Base-by-base conservation (phyloP, 2,113 vertebrate genomes). In the Anolis carolinensis region DNA sequence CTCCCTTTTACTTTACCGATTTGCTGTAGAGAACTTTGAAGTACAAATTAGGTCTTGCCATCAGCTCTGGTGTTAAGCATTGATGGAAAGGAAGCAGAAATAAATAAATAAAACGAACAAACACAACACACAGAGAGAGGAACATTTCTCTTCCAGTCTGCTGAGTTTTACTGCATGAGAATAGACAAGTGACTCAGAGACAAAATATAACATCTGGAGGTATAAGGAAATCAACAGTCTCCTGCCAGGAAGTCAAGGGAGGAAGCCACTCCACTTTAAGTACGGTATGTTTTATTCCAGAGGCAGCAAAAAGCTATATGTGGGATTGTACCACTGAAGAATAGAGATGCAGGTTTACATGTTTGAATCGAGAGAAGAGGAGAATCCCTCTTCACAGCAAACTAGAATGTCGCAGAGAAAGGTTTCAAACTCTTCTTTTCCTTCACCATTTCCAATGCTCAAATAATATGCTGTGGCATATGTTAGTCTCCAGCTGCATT, bases 1-100 rank as follows among this genome's bases (percentile, higher is more conserved):
- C 2, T 44, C 39, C 32, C 18, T 82, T 44, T 67, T 50, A 1
- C 30, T 20, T 70, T 52, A 2, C 72, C 67, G 77, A 76, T 62
- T 81, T 79, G 87, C 90, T 70, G 90, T 79, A 2, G 13, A 85
- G 83, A 10, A 1, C 91, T 92, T 92, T 93, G 92, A 94, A 92
- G 89, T 92, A 90, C 90, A 94, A 92, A 93, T 88, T 67, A 81
- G 88, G 88, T 75, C 71, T 83, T 75, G 30, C 86, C 76, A 73
- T 50, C 87, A 44, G 89, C 87, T 87, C 70, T 21, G 67, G 7
- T 87, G 70, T 81, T 16, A 50, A 89, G 34, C 89, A 79, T 2
- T 65, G 90, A 55, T 4, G 34, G 16, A 7, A 48, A 44, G 55
- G 39, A 36, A 25, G 70, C 27, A 11, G 25, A 65, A 32, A 80